phyloP scores from a whole-genome alignment of 2,113 vertebrate genomes.

The Lamprologus lemairii region DNA sequence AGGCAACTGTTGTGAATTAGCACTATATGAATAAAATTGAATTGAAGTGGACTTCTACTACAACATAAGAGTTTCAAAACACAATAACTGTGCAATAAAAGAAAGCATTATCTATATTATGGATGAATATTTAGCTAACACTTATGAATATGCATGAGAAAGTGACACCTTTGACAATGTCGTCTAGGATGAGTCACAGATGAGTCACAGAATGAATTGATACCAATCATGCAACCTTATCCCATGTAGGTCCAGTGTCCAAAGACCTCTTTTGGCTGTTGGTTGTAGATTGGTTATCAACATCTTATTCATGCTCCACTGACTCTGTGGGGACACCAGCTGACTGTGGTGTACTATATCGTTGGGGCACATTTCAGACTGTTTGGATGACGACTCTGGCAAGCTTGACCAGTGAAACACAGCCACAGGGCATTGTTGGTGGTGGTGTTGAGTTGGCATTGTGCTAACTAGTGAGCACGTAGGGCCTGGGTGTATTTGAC shows the following conservation, averaged over 20 bases:
- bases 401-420: slow-evolving; percentile 3
- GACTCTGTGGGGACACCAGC: slow-evolving; percentile 48
- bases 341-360: slow-evolving; percentile 66
- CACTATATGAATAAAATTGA: background rate
- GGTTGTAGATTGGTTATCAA: slow-evolving; percentile 44
- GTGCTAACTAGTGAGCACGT: background rate
- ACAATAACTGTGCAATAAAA: background rate
- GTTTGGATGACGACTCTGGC: background rate
- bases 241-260: slow-evolving; percentile 38
- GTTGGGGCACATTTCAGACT: slow-evolving; percentile 25
- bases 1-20: background rate
- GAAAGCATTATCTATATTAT: background rate
- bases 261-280: slow-evolving; percentile 28
- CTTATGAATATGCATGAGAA: slow-evolving; percentile 54
- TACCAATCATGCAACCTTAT: slow-evolving; percentile 68
- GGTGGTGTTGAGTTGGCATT: background rate
- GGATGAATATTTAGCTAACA: background rate
- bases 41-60: background rate
- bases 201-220: slow-evolving; percentile 59
- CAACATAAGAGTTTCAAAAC: background rate
- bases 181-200: slow-evolving; percentile 46
- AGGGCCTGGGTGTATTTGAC: background rate
- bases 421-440: slow-evolving; percentile 1
- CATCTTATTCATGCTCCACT: slow-evolving; percentile 57
- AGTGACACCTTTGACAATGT: slow-evolving; percentile 60